A percentile compares a stretch with the other conserved stretches of the same genome.
phyloP scores from a whole-genome alignment of 1,140 invertebrate species.

The Eueides isabella region DNA sequence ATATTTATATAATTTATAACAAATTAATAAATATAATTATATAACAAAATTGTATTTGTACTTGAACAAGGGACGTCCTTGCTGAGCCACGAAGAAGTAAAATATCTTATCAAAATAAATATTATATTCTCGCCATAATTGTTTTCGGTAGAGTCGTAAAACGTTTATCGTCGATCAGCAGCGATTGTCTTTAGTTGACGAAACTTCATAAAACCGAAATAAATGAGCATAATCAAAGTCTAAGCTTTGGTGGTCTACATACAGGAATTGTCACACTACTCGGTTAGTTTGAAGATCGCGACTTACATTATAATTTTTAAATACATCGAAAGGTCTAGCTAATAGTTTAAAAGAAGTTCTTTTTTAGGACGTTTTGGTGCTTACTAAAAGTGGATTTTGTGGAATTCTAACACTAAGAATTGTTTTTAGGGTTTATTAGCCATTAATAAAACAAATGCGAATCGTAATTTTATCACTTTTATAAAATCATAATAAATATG shows the following conservation, averaged over 20 bases:
- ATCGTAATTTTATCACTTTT: no score
- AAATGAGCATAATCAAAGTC: slow-evolving; percentile 16
- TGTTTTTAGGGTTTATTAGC: no score
- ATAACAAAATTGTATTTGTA: no score
- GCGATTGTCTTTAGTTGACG: slow-evolving; percentile 25
- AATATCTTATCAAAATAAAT: slow-evolving; percentile 11
- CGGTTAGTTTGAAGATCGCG: background rate
- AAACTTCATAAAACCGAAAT: slow-evolving; percentile 24
- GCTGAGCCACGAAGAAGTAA: background rate
- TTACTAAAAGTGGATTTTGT: no score
- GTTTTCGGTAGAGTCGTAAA: slow-evolving; percentile 37
- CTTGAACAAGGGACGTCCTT: no score
- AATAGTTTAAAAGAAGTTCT: no score
- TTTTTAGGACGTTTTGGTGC: no score
- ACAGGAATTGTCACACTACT: background rate
- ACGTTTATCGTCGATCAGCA: slow-evolving; percentile 33
- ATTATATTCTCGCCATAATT: slow-evolving; percentile 18
- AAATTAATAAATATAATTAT: background rate
- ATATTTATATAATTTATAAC: no score
- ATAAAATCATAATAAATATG: no score
- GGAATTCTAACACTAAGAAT: no score
- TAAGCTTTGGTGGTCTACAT: slow-evolving; percentile 27
- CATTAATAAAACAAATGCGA: no score
- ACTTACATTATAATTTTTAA: background rate
- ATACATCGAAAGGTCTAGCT: no score